Conservation (phyloP, 2,888 invertebrate species). For the Sepiola atlantica region DNA sequence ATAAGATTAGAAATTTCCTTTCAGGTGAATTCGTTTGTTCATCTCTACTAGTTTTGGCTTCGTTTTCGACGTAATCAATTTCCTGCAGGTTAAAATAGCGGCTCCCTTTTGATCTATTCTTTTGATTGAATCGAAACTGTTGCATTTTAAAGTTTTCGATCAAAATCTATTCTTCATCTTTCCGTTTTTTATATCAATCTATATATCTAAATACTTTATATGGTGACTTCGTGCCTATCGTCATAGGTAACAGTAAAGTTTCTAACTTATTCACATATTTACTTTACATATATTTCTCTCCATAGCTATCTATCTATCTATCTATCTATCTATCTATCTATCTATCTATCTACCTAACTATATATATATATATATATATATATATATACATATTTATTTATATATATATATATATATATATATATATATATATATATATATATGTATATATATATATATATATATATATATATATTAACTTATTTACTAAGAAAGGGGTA, state of each 20-base stretch:
- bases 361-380: background rate
- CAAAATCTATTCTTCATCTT: background rate
- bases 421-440: background rate
- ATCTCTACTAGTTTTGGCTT: background rate
- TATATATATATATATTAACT: background rate
- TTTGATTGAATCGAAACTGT: background rate
- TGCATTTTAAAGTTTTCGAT: background rate
- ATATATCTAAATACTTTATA: background rate
- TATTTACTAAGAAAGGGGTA: too few species aligned
- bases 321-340: background rate
- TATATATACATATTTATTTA: slow-evolving; percentile 6
- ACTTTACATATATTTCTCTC: background rate
- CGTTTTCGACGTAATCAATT: background rate
- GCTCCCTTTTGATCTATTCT: background rate
- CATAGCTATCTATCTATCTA: background rate
- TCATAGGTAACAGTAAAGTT: too few species aligned
- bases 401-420: background rate
- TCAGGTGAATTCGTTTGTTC: background rate
- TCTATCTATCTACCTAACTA: background rate
- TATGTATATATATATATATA: background rate
- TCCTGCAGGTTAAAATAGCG: background rate
- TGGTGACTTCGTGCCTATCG: too few species aligned
- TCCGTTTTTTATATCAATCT: background rate
- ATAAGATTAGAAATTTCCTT: slow-evolving; percentile 32
- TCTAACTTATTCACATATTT: too few species aligned